These are phyloP conservation scores for Triplophysa siluroides DNA, from an alignment of 2,113 vertebrate genomes.

Conservation along the genomic window DNA sequence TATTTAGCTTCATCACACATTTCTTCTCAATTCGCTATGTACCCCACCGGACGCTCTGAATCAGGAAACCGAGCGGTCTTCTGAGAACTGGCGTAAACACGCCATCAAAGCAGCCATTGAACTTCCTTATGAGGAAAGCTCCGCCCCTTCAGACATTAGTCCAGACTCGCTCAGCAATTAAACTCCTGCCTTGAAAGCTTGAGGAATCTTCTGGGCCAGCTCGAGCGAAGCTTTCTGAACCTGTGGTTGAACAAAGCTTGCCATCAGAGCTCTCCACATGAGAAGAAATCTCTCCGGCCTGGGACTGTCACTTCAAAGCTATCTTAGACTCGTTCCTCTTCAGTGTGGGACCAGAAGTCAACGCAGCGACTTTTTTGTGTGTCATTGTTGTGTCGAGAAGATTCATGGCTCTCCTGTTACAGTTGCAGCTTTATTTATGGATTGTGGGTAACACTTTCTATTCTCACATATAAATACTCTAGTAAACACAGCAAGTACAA, in stretches of 20 bases:
- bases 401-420: slow-evolving; percentile 44
- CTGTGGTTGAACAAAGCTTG: slow-evolving; percentile 17
- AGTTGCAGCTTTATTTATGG: slow-evolving; percentile 36
- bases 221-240: background rate
- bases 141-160: background rate
- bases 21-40: slow-evolving; percentile 20
- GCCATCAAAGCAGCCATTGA: slow-evolving; percentile 25
- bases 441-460: slow-evolving; percentile 16
- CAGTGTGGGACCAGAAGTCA: background rate
- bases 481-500: background rate
- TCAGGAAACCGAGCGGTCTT: slow-evolving; percentile 21
- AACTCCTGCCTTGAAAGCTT: background rate
- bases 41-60: background rate
- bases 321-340: slow-evolving; percentile 1
- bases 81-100: slow-evolving; percentile 39
- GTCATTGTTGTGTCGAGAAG: background rate
- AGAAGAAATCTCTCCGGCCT: slow-evolving; percentile 32
- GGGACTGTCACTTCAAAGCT: slow-evolving; percentile 15
- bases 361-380: slow-evolving; percentile 14
- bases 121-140: background rate
- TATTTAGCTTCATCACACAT: slow-evolving; percentile 52
- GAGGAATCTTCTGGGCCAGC: background rate
- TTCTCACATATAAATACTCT: background rate
- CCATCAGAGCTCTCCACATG: slow-evolving; percentile 38
- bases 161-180: slow-evolving; percentile 12